phyloP scores from a whole-genome alignment of 2,113 vertebrate genomes.

The Sardina pilchardus region DNA sequence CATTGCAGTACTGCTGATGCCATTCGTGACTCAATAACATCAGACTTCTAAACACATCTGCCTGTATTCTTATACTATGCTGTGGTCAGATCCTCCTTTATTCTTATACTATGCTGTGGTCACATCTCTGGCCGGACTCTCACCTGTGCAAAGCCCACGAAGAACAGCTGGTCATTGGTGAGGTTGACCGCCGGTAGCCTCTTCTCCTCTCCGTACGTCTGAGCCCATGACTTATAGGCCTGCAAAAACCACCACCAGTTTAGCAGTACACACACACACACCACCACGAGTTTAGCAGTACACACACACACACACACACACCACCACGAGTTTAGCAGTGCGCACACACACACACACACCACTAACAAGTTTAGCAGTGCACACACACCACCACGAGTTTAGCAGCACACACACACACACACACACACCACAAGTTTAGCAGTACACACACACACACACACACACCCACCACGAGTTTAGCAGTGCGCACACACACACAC shows the following conservation, averaged over 20 bases:
- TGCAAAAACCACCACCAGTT: conserved; percentile 50
- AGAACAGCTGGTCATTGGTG: conserved; percentile 96
- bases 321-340: background rate
- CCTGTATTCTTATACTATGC: background rate
- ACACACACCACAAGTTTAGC: background rate
- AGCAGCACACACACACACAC: background rate
- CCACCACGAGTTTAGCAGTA: background rate
- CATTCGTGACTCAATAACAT: too few species aligned
- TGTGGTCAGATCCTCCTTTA: background rate
- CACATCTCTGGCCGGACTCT: background rate
- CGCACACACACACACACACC: conserved; percentile 17
- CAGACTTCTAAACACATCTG: background rate
- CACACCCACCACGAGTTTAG: background rate
- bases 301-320: too few species aligned
- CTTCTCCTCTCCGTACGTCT: conserved; percentile 85
- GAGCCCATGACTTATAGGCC: conserved; percentile 89
- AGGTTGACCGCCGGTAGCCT: conserved; percentile 87
- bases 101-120: background rate
- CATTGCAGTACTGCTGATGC: too few species aligned
- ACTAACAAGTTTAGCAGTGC: too few species aligned
- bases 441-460: too few species aligned
- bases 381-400: background rate
- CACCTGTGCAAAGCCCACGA: conserved; percentile 97
- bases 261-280: background rate
- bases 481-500: conserved; percentile 4